These are phyloP conservation scores for Hirudinaria manillensis DNA, from an alignment of 2,888 invertebrate species.

Conservation along the genomic window DNA sequence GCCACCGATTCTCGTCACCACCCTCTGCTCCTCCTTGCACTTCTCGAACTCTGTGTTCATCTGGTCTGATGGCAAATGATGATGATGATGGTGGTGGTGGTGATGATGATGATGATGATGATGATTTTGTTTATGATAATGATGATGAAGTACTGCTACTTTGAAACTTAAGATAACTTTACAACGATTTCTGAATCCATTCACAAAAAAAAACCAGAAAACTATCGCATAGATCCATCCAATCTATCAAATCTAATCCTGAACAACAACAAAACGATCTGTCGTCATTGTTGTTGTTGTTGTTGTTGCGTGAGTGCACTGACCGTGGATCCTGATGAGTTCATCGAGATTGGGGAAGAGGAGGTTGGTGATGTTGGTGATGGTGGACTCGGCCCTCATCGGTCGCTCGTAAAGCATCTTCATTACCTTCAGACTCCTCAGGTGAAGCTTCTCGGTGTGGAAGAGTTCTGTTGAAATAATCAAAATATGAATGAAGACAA, in stretches of 20 bases:
- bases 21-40: slow-evolving; percentile 34
- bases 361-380: slow-evolving; percentile 68
- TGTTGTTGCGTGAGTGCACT: slow-evolving; percentile 46
- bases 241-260: neutral
- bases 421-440: slow-evolving; percentile 78
- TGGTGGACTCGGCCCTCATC: slow-evolving; percentile 64
- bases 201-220: too few species aligned
- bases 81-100: too few species aligned
- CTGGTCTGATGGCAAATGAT: slow-evolving; percentile 30
- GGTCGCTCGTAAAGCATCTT: slow-evolving; percentile 61
- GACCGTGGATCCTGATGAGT: slow-evolving; percentile 69
- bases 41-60: slow-evolving; percentile 62
- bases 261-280: neutral
- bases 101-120: too few species aligned
- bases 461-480: slow-evolving; percentile 57
- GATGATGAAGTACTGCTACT: too few species aligned
- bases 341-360: slow-evolving; percentile 80
- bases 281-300: too few species aligned
- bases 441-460: slow-evolving; percentile 81
- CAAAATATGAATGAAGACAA: neutral
- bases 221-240: neutral
- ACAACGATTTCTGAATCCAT: too few species aligned
- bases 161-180: too few species aligned
- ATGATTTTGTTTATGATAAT: too few species aligned
- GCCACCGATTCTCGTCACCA: slow-evolving; percentile 66